Evolutionary conservation across 2,888 invertebrate species (phyloP).

Genomic region (Erebia ligea): DNA sequence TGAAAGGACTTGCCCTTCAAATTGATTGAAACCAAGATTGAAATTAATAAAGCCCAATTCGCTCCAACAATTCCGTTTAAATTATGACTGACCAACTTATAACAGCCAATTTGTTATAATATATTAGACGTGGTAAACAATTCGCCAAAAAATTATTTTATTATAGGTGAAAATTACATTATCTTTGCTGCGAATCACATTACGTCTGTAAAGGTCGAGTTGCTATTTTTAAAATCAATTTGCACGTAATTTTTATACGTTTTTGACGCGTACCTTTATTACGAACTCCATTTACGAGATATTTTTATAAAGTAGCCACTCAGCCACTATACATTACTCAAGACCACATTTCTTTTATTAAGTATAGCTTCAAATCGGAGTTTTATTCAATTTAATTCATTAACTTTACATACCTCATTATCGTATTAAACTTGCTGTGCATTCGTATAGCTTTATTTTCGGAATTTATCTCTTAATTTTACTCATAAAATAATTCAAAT

Average conservation of each 20-base stretch:
- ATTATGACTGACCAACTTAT: slow-evolving; percentile 52
- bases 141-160: slow-evolving; percentile 59
- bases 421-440: background rate
- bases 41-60: slow-evolving; percentile 42
- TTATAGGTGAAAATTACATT: slow-evolving; percentile 67
- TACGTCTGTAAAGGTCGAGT: slow-evolving; percentile 32
- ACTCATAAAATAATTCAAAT: no score
- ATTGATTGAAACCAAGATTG: slow-evolving; percentile 33
- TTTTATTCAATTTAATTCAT: background rate
- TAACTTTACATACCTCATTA: background rate
- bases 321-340: slow-evolving; percentile 1
- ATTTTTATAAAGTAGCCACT: slow-evolving; percentile 10
- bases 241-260: slow-evolving; percentile 20
- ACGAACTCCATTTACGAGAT: slow-evolving; percentile 9
- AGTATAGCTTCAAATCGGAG: background rate
- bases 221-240: slow-evolving; percentile 38
- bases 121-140: slow-evolving; percentile 49
- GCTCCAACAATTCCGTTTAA: slow-evolving; percentile 39
- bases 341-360: slow-evolving; percentile 2
- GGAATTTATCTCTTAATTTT: background rate
- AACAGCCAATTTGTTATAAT: slow-evolving; percentile 52
- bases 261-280: slow-evolving; percentile 4
- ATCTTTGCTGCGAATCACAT: slow-evolving; percentile 49
- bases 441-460: background rate
- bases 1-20: slow-evolving; percentile 30